Percentiles rank a stretch among this genome's conserved stretches.
These are phyloP conservation scores for Anguilla megastoma DNA, from an alignment of 2,797 vertebrate species.

Conservation along the genomic window DNA sequence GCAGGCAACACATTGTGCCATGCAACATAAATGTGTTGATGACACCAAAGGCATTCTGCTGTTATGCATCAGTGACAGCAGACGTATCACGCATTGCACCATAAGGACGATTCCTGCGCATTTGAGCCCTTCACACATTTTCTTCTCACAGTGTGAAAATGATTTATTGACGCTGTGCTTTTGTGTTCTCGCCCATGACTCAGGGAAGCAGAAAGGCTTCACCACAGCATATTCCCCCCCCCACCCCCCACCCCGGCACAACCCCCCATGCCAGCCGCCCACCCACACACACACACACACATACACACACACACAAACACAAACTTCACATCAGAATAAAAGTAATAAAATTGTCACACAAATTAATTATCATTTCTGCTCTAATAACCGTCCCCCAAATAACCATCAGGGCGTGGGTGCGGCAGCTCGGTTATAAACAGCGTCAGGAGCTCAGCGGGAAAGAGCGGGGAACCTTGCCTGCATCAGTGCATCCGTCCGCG, in stretches of 20 bases:
- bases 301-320: background rate
- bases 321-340: background rate
- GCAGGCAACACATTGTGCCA: background rate
- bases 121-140: background rate
- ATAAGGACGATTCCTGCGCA: background rate
- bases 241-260: background rate
- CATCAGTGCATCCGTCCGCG: conserved; percentile 19
- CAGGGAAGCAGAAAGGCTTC: background rate
- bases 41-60: background rate
- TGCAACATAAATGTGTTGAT: background rate
- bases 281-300: background rate
- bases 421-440: conserved; percentile 55
- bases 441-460: conserved; percentile 33
- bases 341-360: background rate
- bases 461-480: conserved; percentile 37
- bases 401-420: conserved; percentile 36
- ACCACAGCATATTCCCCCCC: background rate
- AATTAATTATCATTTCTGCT: background rate
- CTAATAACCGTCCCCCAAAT: background rate
- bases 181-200: background rate
- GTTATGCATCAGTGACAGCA: background rate
- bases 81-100: background rate
- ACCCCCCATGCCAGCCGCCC: background rate
- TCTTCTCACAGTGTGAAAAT: background rate
- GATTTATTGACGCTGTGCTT: background rate